phyloP scores from a whole-genome alignment of 2,797 vertebrate species.

The Leucoraja ocellata region DNA sequence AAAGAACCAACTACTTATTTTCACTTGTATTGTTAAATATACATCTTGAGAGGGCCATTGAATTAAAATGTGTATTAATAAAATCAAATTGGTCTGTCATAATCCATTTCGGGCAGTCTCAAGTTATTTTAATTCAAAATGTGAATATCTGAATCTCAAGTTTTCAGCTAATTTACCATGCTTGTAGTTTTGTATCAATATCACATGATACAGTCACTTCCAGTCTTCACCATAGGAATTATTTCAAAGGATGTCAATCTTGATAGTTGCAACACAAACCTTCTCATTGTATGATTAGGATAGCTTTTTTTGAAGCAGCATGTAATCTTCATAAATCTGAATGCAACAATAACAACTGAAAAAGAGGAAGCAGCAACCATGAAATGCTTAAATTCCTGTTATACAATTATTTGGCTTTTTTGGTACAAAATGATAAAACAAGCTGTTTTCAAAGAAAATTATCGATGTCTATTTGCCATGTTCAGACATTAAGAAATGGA shows the following conservation, averaged over 20 bases:
- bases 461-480: background rate
- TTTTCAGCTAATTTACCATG: background rate
- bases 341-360: background rate
- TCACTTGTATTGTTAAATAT: background rate
- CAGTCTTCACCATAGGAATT: background rate
- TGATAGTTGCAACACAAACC: background rate
- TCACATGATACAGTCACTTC: background rate
- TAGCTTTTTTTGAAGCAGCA: background rate
- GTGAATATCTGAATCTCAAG: background rate
- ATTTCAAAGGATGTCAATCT: background rate
- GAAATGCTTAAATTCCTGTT: background rate
- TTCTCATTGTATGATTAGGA: background rate
- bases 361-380: background rate
- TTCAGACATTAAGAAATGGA: slow-evolving; percentile 6
- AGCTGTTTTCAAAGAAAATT: background rate
- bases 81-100: background rate
- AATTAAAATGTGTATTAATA: background rate
- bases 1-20: background rate
- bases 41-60: background rate
- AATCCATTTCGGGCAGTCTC: too few species aligned
- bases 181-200: background rate
- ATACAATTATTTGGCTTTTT: background rate
- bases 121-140: background rate
- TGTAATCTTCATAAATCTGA: background rate
- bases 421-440: slow-evolving; percentile 19